Evolutionary conservation across 1,140 invertebrate genomes (phyloP).

Genomic region (Whitmania pigra): DNA sequence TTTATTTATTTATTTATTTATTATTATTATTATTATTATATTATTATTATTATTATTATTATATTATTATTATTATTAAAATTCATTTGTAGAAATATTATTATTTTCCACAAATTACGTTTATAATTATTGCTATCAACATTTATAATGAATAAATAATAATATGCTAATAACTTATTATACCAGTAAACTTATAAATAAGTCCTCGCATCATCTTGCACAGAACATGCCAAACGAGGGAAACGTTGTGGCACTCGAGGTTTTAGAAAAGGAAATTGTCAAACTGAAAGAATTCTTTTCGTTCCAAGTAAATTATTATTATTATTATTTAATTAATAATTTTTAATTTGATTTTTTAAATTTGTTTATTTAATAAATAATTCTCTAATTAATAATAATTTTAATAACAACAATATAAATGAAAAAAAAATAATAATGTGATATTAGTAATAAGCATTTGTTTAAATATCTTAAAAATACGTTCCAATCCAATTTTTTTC

Average conservation of each 20-base stretch:
- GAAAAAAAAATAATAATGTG: too few relatives aligned
- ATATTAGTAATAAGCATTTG: neutral
- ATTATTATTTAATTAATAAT: neutral
- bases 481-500: neutral
- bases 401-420: too few relatives aligned
- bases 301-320: conserved; percentile 63
- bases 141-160: too few relatives aligned
- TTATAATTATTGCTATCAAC: too few relatives aligned
- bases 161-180: too few relatives aligned
- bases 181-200: too few relatives aligned
- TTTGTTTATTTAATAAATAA: neutral
- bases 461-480: neutral
- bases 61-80: neutral
- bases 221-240: conserved; percentile 11
- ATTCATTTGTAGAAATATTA: too few relatives aligned
- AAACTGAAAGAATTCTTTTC: conserved; percentile 96
- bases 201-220: too few relatives aligned
- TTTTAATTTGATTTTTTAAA: neutral
- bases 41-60: too few relatives aligned
- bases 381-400: too few relatives aligned
- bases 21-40: too few relatives aligned
- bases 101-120: neutral
- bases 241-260: conserved; percentile 93
- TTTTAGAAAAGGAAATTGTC: conserved; percentile 90
- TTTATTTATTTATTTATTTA: neutral